Base-by-base conservation (phyloP, 2,888 invertebrate genomes). In the Argynnis bischoffii region DNA sequence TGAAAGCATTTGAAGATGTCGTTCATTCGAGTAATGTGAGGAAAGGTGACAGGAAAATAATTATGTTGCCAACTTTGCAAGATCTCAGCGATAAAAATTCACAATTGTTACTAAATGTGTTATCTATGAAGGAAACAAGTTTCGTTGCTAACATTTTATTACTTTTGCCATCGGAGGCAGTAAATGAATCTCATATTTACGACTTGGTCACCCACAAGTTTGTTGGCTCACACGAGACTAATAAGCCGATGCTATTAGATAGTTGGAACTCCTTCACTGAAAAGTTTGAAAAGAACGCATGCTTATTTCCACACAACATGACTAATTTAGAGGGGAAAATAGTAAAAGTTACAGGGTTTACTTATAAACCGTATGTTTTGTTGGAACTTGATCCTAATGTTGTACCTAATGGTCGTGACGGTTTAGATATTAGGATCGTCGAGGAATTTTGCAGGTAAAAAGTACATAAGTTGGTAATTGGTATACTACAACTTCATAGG, bases 361-460 rank as follows among this genome's bases (percentile, higher is more conserved):
- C 89, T 48, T 95, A 95, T 76, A 93, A 93, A 75, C 95, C 95
- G 0, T 95, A 95, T 76, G 86, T 86, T 16, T 83, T 94, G 64
- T 77, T 93, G 66, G 86, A 92, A 77, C 72, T 93, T 54, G 85
- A 92, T 72, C 67, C 79, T 5, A 73, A 77, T 50, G 41, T 82
- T 2, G 82, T 77, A 59, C 81, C 85, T 5, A 71, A 77, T 5
- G 86, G 87, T 2, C 87, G 94, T 41, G 94, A 95, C 81, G 96
- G 95, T 4, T 82, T 88, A 46, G 93, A 93, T 75, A 80, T 94
- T 64, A 83, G 88, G 73, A 83, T 93, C 21, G 85, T 90, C 8
- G 82, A 93, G 46, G 90, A 93, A 75, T 94, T 93, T 85, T 93
- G 93, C 80, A 89, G 86, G 93, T 92, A 76, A 54, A 13, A 54